phyloP scores from a whole-genome alignment of 2,888 invertebrate genomes.

The Morpho deidamia region DNA sequence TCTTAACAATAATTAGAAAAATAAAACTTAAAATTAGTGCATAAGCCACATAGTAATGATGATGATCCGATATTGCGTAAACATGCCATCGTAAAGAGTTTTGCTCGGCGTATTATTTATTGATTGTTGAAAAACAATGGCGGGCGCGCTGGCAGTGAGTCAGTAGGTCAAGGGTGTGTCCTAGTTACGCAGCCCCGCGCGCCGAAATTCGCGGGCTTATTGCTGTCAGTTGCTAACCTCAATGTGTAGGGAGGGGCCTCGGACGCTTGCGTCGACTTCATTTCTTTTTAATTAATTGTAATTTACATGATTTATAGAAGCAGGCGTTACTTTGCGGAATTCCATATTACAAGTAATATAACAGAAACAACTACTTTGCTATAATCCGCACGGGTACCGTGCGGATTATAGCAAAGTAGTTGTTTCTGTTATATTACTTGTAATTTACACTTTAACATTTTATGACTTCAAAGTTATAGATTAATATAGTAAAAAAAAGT shows the following conservation, averaged over 20 bases:
- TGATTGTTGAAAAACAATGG: constrained; percentile 78
- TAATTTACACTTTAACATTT: too few species aligned
- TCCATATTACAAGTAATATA: too few species aligned
- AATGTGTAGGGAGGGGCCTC: constrained; percentile 47
- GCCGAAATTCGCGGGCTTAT: constrained; percentile 71
- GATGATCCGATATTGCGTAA: constrained; percentile 64
- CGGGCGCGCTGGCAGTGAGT: constrained; percentile 71
- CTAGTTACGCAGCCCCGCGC: constrained; percentile 68
- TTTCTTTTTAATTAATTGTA: constrained; percentile 10
- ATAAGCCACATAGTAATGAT: constrained; percentile 24
- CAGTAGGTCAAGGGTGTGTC: constrained; percentile 75
- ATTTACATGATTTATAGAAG: too few species aligned
- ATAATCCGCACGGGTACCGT: too few species aligned
- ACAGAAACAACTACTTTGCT: too few species aligned
- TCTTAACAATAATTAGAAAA: too few species aligned
- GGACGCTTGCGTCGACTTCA: constrained; percentile 17
- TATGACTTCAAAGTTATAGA: too few species aligned
- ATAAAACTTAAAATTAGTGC: constrained; percentile 35
- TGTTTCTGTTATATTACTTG: too few species aligned
- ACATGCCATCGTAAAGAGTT: constrained; percentile 56
- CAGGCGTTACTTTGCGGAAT: too few species aligned
- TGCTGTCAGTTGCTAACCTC: constrained; percentile 61
- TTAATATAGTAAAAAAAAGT: too few species aligned
- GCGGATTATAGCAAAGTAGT: too few species aligned
- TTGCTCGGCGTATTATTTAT: constrained; percentile 72